Base-by-base conservation (phyloP, 2,888 invertebrate genomes). In the Oscheius sp. region DNA sequence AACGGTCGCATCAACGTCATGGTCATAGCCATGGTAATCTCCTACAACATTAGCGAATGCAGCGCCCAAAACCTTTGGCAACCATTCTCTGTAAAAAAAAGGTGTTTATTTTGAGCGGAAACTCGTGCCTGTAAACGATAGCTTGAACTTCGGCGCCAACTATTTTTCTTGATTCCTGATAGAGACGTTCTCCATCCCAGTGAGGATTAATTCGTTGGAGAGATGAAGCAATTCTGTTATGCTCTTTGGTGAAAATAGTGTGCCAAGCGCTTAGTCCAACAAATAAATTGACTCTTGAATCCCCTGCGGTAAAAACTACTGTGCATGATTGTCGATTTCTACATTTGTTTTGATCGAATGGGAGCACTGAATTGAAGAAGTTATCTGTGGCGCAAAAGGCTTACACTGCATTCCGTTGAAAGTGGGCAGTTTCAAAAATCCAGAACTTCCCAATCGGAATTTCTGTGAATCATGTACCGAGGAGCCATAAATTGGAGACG, bases 401-500 rank as follows among this genome's bases (percentile, higher is more conserved):
- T 27, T 34, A 74, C 74, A 53, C 31, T 63, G 69, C 68, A 74
- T 75, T 73, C 82, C 83, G 68, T 83, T 83, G 75, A 86, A 85
- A 58, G 70, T 75, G 25, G 78, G 77, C 48, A 82, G 66, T 55
- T 82, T 79, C 55, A 86, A 68, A 70, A 86, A 79, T 27, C 83
- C 84, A 8, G 79, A 76, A 29, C 68, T 65, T 10, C 85, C 84
- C 29, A 85, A 77, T 15, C 86, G 72, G 76, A 86, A 86, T 61
- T 85, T 86, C 69, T 77, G 76, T 53, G 82, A 75, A 53, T 85
- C 85, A 33, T 78, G 76, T 8, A 76, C 73, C 1, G 82, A 82
- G 86, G 92, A 96, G 1, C 97, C 97, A 86, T 99, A 98, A 0
- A 98, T 93, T 89, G 95, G 95, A 12, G 96, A 96, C 1, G 82